phyloP scores from a whole-genome alignment of 2,113 vertebrate genomes.

The Myotis lucifugus region DNA sequence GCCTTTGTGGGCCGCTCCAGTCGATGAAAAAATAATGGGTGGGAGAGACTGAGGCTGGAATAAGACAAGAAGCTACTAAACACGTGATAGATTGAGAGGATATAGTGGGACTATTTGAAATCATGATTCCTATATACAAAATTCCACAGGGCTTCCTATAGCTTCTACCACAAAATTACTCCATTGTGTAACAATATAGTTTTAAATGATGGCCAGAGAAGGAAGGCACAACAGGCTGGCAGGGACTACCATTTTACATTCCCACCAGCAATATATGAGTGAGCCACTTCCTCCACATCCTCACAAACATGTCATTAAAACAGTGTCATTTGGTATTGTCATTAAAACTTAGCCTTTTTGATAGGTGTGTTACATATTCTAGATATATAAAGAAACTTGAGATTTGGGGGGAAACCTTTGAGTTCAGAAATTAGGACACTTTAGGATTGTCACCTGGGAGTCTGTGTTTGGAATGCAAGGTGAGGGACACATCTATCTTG shows the following conservation, averaged over 20 bases:
- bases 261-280: neutral
- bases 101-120: neutral
- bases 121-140: neutral
- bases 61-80: neutral
- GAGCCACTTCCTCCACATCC: neutral
- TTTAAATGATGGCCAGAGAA: neutral
- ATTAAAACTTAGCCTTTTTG: neutral
- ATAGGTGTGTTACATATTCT: neutral
- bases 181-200: neutral
- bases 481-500: neutral
- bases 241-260: neutral
- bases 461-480: neutral
- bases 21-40: neutral
- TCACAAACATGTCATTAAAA: neutral
- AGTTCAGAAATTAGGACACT: neutral
- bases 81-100: neutral
- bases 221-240: neutral
- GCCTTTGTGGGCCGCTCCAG: neutral
- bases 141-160: neutral
- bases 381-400: neutral
- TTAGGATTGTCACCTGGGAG: neutral
- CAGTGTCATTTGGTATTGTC: neutral
- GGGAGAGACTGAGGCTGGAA: neutral
- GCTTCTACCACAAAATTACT: neutral
- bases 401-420: neutral